Percentiles rank a stretch among this genome's conserved stretches.
Evolutionary conservation across 1,140 invertebrate genomes (phyloP).

Genomic region (Leptinotarsa lineolata): DNA sequence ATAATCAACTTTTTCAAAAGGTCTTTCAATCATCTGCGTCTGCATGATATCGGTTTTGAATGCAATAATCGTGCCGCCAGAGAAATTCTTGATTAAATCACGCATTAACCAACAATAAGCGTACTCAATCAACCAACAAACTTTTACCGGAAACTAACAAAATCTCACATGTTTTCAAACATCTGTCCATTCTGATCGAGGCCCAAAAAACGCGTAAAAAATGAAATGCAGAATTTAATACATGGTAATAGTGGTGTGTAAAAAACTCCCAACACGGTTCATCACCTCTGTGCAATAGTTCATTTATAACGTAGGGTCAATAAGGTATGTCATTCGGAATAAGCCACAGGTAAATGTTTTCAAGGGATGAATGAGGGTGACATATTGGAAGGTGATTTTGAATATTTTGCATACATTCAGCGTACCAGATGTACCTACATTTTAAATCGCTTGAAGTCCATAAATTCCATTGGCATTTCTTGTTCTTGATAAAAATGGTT

Average conservation of each 20-base stretch:
- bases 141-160: not conserved
- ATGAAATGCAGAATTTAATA: not conserved
- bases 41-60: no score
- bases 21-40: no score
- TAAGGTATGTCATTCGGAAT: constrained; percentile 20
- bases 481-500: no score
- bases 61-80: no score
- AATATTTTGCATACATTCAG: no score
- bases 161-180: not conserved
- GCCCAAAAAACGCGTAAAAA: not conserved
- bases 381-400: not conserved
- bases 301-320: not conserved
- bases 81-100: no score
- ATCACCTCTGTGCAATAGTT: not conserved
- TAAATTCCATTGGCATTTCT: no score
- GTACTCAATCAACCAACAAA: not conserved
- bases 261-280: not conserved
- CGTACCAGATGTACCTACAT: no score
- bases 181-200: not conserved
- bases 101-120: no score
- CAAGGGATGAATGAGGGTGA: constrained; percentile 4
- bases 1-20: no score
- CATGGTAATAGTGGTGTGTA: not conserved
- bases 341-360: constrained; percentile 18
- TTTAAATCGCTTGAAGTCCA: no score